Percentiles rank a stretch among this genome's conserved stretches.
Evolutionary conservation across 1,140 invertebrate genomes (phyloP).

Genomic region (Hermetia illucens): DNA sequence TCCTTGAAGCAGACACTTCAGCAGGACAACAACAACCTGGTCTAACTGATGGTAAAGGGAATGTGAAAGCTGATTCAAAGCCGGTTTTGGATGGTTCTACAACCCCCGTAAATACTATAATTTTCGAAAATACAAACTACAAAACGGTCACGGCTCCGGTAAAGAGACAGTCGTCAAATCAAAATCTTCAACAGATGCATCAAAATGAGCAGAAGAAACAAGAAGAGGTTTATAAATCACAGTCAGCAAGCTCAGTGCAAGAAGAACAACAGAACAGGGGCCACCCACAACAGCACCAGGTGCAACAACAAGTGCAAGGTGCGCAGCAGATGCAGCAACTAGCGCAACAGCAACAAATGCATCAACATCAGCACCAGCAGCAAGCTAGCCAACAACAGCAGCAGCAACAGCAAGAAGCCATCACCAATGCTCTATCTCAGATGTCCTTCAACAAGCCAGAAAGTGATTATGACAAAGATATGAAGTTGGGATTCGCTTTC

Average conservation of each 20-base stretch:
- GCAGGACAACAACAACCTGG: constrained; percentile 26
- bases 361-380: constrained; percentile 4
- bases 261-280: neutral
- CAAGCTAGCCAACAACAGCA: constrained; percentile 9
- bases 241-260: neutral
- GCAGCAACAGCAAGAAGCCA: constrained; percentile 19
- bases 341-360: neutral
- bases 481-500: constrained; percentile 84
- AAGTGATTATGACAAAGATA: constrained; percentile 65
- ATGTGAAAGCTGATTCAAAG: constrained; percentile 3
- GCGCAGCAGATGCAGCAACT: neutral
- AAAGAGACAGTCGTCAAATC: constrained; percentile 14
- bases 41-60: constrained; percentile 9
- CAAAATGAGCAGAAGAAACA: neutral
- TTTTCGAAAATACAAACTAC: constrained; percentile 86
- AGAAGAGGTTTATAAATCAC: neutral
- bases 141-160: constrained; percentile 45
- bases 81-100: constrained; percentile 53
- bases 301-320: neutral
- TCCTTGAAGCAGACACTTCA: neutral
- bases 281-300: neutral
- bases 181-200: neutral
- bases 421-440: constrained; percentile 32
- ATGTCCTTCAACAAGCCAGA: constrained; percentile 39
- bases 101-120: constrained; percentile 72